Evolutionary conservation across 2,888 invertebrate species (phyloP).

Genomic region (Xiphydria camelus): DNA sequence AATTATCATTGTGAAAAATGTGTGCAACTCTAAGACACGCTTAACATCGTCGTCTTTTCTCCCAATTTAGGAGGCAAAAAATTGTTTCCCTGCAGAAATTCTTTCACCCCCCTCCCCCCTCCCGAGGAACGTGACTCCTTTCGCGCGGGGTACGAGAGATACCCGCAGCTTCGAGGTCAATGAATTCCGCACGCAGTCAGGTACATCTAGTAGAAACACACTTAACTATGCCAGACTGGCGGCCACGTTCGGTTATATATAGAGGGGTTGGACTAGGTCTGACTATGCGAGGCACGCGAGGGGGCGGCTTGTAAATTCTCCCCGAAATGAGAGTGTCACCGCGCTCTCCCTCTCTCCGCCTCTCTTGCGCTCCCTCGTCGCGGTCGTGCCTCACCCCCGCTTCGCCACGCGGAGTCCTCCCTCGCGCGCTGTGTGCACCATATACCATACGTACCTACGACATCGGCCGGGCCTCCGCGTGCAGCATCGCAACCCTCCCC

Average conservation of each 20-base stretch:
- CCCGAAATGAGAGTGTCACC: slow-evolving; percentile 57
- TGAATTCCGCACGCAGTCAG: slow-evolving; percentile 45
- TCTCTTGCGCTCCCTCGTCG: slow-evolving; percentile 22
- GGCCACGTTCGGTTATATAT: slow-evolving; percentile 39
- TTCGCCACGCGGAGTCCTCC: too few species aligned
- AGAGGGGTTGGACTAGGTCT: slow-evolving; percentile 45
- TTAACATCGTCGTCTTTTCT: too few species aligned
- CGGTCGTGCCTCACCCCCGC: too few species aligned
- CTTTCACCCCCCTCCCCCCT: too few species aligned
- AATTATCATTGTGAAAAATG: too few species aligned
- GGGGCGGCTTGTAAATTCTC: slow-evolving; percentile 56
- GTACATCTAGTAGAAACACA: slow-evolving; percentile 41
- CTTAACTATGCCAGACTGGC: slow-evolving; percentile 50
- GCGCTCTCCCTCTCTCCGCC: slow-evolving; percentile 28
- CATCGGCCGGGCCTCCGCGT: too few species aligned
- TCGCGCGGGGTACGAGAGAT: too few species aligned
- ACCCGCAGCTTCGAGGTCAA: slow-evolving; percentile 26
- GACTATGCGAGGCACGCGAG: slow-evolving; percentile 57
- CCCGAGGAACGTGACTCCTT: too few species aligned
- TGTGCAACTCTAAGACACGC: too few species aligned
- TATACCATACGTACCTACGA: not conserved
- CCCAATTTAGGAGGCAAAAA: too few species aligned
- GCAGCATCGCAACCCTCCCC: slow-evolving; percentile 8
- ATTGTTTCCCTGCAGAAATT: too few species aligned
- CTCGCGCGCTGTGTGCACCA: too few species aligned